Evolutionary conservation across 1,140 invertebrate genomes (phyloP), one percentile per base, ranked within the genome.

Genomic region (Ephestia elutella): DNA sequence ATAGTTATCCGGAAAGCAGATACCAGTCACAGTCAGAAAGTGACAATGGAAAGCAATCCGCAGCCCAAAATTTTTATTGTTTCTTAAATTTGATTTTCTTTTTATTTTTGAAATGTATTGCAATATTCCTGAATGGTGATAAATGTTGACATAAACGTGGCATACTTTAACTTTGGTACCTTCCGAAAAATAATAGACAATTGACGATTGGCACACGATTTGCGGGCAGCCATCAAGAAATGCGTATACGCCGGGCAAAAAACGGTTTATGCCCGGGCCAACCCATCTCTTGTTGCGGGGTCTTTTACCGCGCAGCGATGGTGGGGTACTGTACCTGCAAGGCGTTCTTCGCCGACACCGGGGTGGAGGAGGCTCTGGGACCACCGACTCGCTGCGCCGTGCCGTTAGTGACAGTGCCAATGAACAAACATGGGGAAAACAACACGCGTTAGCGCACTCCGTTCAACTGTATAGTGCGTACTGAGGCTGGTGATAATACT

Each of bases 271-370:
- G n/a, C n/a, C n/a, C n/a, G n/a, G n/a, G n/a, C n/a, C n/a, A n/a
- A n/a, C n/a, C n/a, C n/a, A n/a, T n/a, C n/a, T n/a, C n/a, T n/a
- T 49, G 21, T 48, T 28, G 20, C 35, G 57, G 50, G 44, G 17
- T 5, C 32, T 59, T 64, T 64, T 86, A 88, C 75, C 86, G 81
- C 65, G 86, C 86, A 57, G 80, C 83, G 63, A 88, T 86, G 57
- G 82, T 85, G 57, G 82, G 70, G 70, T 85, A 88, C 75, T 73
- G 81, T 89, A 90, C 89, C 89, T 90, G 89, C 59, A 90, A 77
- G 54, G 89, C 85, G 75, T 88, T 87, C 82, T 89, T 90, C 67
- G 87, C 87, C 58, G 84, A 87, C 65, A 89, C 86, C 38, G 89
- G 89, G 58, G 89, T 90, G 66, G 89, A 89, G 21, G 87, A 80